Evolutionary conservation across 2,797 vertebrate species (phyloP).

Genomic region (Chaunax sp.): DNA sequence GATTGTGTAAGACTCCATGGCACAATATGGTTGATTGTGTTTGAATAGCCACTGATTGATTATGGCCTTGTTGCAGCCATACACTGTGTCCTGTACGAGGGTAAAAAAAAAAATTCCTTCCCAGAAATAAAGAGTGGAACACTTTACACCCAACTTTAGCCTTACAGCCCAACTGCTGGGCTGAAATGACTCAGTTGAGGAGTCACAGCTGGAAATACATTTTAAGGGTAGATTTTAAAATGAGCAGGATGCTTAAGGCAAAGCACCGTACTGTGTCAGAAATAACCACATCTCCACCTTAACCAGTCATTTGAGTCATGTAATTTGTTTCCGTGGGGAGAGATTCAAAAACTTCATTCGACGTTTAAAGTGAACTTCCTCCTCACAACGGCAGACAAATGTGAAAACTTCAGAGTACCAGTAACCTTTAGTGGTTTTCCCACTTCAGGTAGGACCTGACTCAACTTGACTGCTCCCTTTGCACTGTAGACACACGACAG

Average conservation of each 20-base stretch:
- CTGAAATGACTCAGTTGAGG: conserved; percentile 23
- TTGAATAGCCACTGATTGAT: conserved; percentile 73
- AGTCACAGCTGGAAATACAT: conserved; percentile 9
- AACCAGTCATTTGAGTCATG: not conserved
- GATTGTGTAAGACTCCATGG: conserved; percentile 31
- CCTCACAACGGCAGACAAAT: too few relatives aligned
- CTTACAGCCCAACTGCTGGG: not conserved
- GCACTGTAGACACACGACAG: too few relatives aligned
- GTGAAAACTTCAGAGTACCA: too few relatives aligned
- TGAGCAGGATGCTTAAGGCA: not conserved
- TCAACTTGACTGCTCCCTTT: too few relatives aligned
- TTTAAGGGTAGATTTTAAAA: not conserved
- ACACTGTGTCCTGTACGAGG: not conserved
- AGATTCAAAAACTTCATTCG: not conserved
- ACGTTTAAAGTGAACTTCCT: not conserved
- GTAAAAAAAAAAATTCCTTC: conserved; percentile 8
- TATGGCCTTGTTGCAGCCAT: conserved; percentile 35
- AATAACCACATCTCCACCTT: not conserved
- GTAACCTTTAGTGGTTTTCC: too few relatives aligned
- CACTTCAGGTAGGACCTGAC: too few relatives aligned
- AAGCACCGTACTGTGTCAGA: not conserved
- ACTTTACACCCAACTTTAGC: not conserved
- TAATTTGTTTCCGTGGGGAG: not conserved
- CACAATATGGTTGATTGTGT: conserved; percentile 68
- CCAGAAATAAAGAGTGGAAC: conserved; percentile 22